phyloP scores from a whole-genome alignment of 2,888 invertebrate species.

The Lycophotia porphyrea region DNA sequence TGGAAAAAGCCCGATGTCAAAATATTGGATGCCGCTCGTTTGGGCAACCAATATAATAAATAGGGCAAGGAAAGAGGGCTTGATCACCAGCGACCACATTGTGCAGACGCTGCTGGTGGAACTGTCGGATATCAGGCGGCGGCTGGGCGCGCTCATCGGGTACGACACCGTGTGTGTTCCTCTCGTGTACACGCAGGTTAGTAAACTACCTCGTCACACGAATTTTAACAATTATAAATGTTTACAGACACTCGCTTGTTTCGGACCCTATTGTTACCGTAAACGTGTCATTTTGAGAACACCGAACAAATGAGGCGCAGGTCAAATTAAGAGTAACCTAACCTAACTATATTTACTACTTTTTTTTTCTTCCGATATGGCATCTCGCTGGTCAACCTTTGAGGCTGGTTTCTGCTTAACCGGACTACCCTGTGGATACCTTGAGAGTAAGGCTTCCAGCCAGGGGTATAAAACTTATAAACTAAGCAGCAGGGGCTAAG shows the following conservation, averaged over 20 bases:
- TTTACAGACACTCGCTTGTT: slow-evolving; percentile 12
- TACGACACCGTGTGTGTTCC: slow-evolving; percentile 98
- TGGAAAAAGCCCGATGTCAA: slow-evolving; percentile 96
- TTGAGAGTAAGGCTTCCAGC: too few relatives aligned
- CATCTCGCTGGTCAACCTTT: too few relatives aligned
- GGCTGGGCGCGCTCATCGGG: slow-evolving; percentile 96
- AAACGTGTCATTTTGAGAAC: slow-evolving; percentile 28
- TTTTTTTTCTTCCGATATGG: too few relatives aligned
- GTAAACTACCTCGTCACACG: slow-evolving; percentile 47
- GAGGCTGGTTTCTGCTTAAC: too few relatives aligned
- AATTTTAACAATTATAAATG: slow-evolving; percentile 17
- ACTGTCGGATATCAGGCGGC: slow-evolving; percentile 96
- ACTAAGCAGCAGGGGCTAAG: too few relatives aligned
- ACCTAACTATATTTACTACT: neutral
- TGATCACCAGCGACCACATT: slow-evolving; percentile 97
- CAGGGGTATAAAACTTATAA: too few relatives aligned
- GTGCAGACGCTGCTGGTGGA: slow-evolving; percentile 97
- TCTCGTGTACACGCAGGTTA: slow-evolving; percentile 97
- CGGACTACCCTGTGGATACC: too few relatives aligned
- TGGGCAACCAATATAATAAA: slow-evolving; percentile 98
- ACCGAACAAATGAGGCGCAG: slow-evolving; percentile 1
- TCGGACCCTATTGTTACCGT: slow-evolving; percentile 24
- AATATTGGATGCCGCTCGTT: slow-evolving; percentile 97
- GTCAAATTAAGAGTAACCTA: neutral
- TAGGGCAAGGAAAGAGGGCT: slow-evolving; percentile 95